A percentile compares a stretch with the other conserved stretches of the same genome.
phyloP scores from a whole-genome alignment of 2,113 vertebrate species.

The Pao palembangensis region DNA sequence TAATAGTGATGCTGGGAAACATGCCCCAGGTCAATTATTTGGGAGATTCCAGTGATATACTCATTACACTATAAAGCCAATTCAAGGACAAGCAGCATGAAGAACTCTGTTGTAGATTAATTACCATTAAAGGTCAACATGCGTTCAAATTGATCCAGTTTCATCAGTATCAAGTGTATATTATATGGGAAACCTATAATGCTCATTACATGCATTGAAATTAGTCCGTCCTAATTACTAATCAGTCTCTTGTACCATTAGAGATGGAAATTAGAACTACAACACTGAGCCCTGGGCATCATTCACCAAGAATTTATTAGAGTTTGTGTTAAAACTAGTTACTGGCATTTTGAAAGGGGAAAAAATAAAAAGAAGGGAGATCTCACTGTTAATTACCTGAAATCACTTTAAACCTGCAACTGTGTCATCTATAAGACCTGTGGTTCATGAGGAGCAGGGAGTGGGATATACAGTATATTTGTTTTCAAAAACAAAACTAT shows the following conservation, averaged over 20 bases:
- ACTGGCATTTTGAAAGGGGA: conserved; percentile 1
- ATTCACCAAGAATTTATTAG: conserved; percentile 63
- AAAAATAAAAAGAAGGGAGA: neutral
- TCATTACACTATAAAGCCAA: conserved; percentile 62
- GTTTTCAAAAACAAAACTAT: conserved; percentile 64
- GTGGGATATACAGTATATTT: conserved; percentile 51
- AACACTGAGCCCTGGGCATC: conserved; percentile 67
- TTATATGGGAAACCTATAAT: conserved; percentile 64
- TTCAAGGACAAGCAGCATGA: conserved; percentile 64
- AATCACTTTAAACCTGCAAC: conserved; percentile 10
- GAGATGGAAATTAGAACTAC: conserved; percentile 77
- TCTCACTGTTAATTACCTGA: conserved; percentile 25
- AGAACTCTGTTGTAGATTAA: conserved; percentile 55
- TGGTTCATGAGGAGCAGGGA: conserved; percentile 48
- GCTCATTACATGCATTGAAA: conserved; percentile 71
- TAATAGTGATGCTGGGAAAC: conserved; percentile 67
- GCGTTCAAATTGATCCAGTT: conserved; percentile 63
- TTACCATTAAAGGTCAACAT: conserved; percentile 70
- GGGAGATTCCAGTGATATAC: conserved; percentile 63
- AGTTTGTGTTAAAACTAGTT: conserved; percentile 38
- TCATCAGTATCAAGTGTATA: conserved; percentile 30
- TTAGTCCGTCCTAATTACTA: conserved; percentile 71
- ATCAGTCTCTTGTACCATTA: conserved; percentile 73
- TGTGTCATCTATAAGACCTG: conserved; percentile 26
- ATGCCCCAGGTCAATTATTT: conserved; percentile 69